Evolutionary conservation across 2,113 vertebrate species (phyloP).

Genomic region (Oryzias celebensis): DNA sequence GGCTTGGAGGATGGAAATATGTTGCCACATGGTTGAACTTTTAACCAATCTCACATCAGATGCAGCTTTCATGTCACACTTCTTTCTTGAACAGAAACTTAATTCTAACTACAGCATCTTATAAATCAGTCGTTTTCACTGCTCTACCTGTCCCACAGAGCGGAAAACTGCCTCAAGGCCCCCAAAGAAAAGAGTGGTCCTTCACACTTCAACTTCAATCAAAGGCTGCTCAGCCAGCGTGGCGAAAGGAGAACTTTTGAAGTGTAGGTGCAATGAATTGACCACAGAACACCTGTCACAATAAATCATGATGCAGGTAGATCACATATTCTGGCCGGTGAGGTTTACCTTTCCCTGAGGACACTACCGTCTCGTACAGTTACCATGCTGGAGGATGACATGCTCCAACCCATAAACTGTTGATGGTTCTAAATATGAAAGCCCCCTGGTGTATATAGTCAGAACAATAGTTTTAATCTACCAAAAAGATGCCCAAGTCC

Average conservation of each 20-base stretch:
- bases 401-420: constrained; percentile 26
- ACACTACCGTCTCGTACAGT: constrained; percentile 41
- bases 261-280: constrained; percentile 44
- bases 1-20: too few species aligned
- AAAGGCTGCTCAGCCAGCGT: constrained; percentile 35
- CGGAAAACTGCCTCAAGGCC: constrained; percentile 41
- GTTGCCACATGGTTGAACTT: background rate
- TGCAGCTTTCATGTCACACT: constrained; percentile 6
- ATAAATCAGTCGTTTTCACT: constrained; percentile 35
- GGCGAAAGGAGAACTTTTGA: constrained; percentile 48
- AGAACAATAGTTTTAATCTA: constrained; percentile 36
- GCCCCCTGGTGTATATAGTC: constrained; percentile 33
- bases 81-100: constrained; percentile 39
- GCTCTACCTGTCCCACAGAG: constrained; percentile 30
- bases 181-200: constrained; percentile 43
- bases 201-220: constrained; percentile 66
- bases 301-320: constrained; percentile 47
- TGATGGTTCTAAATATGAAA: constrained; percentile 27
- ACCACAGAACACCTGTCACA: constrained; percentile 62
- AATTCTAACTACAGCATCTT: constrained; percentile 43
- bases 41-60: constrained; percentile 19
- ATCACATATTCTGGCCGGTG: constrained; percentile 41
- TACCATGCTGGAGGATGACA: constrained; percentile 41
- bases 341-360: constrained; percentile 54
- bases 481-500: constrained; percentile 13